Percentiles rank a stretch among this genome's conserved stretches.
These are phyloP conservation scores for Psilopogon haemacephalus DNA, from an alignment of 2,113 vertebrate genomes.

Conservation along the genomic window DNA sequence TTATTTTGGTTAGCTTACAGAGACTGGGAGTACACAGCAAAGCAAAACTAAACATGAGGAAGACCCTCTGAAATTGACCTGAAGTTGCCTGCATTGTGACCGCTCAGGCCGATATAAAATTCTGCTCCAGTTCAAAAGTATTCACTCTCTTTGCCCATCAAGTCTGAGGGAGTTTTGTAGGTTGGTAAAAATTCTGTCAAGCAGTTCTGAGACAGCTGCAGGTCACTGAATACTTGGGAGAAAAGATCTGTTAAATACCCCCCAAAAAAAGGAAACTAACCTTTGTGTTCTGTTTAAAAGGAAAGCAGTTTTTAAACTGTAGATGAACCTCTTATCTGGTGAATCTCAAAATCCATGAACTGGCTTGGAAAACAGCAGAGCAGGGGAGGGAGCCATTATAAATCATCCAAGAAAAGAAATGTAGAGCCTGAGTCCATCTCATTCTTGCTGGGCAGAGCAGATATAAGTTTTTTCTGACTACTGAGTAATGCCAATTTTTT, in stretches of 20 bases:
- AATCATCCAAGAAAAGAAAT: constrained; percentile 36
- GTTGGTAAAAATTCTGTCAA: background rate
- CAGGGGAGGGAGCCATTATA: background rate
- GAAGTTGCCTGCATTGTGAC: background rate
- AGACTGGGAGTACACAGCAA: background rate
- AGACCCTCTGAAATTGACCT: background rate
- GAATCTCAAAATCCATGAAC: constrained; percentile 30
- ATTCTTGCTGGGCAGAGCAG: background rate
- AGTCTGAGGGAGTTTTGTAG: background rate
- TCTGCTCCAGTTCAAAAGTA: background rate
- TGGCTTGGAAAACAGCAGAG: background rate
- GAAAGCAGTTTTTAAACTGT: constrained; percentile 9
- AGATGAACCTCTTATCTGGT: constrained; percentile 42
- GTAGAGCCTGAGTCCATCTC: background rate
- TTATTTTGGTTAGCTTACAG: constrained; percentile 24
- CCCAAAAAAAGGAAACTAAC: background rate
- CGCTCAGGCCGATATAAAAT: background rate
- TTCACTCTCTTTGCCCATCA: background rate
- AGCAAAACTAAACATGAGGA: background rate
- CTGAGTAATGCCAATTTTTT: background rate
- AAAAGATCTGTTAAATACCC: background rate
- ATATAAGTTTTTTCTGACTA: background rate
- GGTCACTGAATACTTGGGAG: background rate
- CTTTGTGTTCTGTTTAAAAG: background rate
- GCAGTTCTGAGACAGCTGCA: background rate